Percentiles rank a stretch among this genome's conserved stretches.
Evolutionary conservation across 2,113 vertebrate genomes (phyloP).

Genomic region (Ptilonorhynchus violaceus): DNA sequence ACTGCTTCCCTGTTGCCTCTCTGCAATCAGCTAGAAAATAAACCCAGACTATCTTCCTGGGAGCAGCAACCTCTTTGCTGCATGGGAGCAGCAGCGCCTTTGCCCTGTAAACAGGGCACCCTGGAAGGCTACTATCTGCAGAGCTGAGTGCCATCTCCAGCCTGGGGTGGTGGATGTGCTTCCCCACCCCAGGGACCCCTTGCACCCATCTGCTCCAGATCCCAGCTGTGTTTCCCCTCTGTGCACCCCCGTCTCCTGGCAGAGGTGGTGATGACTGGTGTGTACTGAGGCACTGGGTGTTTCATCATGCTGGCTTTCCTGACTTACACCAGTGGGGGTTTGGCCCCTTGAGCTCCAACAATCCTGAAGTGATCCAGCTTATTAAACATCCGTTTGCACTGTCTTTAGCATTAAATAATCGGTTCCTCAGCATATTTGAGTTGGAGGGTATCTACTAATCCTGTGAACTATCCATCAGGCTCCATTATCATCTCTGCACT

Average conservation of each 20-base stretch:
- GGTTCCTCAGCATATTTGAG: constrained; percentile 21
- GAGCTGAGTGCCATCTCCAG: background rate
- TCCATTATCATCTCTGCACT: background rate
- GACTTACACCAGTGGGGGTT: background rate
- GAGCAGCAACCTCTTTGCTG: background rate
- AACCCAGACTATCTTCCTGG: background rate
- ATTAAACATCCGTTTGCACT: background rate
- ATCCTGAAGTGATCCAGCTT: background rate
- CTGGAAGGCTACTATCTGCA: background rate
- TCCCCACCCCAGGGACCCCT: rapidly evolving
- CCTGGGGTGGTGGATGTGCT: rapidly evolving
- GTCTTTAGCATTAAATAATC: constrained; percentile 27
- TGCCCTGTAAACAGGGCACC: background rate
- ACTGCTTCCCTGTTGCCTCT: background rate
- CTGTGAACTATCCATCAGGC: background rate
- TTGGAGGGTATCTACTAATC: constrained; percentile 5
- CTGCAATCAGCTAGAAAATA: background rate
- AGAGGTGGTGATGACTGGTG: rapidly evolving
- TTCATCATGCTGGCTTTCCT: background rate
- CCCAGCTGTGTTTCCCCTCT: background rate
- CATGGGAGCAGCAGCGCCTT: background rate
- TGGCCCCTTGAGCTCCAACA: background rate
- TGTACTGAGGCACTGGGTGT: rapidly evolving
- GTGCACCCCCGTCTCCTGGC: background rate
- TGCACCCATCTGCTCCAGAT: background rate